Conservation (phyloP, 2,113 vertebrate species). For the Rhinichthys klamathensis region DNA sequence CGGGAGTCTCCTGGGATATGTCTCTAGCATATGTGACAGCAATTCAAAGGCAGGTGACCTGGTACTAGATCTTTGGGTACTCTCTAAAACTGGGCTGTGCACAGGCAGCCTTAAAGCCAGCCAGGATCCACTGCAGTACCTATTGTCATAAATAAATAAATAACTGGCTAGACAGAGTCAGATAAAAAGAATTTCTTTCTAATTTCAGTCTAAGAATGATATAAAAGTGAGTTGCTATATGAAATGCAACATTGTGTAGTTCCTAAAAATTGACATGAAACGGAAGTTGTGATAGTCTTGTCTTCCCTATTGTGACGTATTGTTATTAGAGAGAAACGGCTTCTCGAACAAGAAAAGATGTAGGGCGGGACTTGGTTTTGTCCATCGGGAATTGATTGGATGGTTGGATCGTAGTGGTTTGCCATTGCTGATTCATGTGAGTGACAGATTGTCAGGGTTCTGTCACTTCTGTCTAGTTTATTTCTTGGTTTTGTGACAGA, state of each 20-base stretch:
- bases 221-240: neutral
- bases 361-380: too few relatives aligned
- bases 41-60: conserved; percentile 1
- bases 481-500: too few relatives aligned
- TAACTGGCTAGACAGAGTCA: conserved; percentile 14
- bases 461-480: too few relatives aligned
- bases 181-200: conserved; percentile 24
- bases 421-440: too few relatives aligned
- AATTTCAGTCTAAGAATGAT: neutral
- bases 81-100: conserved; percentile 30
- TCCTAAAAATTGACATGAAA: too few relatives aligned
- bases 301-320: too few relatives aligned
- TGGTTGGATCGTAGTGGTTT: too few relatives aligned
- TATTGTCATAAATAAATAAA: conserved; percentile 58
- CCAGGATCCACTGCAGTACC: conserved; percentile 40
- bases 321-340: too few relatives aligned
- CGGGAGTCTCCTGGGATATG: neutral
- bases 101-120: conserved; percentile 15
- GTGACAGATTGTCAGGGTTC: too few relatives aligned
- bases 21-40: neutral
- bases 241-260: neutral
- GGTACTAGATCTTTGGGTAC: conserved; percentile 26
- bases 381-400: too few relatives aligned
- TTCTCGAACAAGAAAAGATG: too few relatives aligned
- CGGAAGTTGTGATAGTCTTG: too few relatives aligned